Base-by-base conservation (phyloP, 2,113 vertebrate genomes). In the Rana temporaria region DNA sequence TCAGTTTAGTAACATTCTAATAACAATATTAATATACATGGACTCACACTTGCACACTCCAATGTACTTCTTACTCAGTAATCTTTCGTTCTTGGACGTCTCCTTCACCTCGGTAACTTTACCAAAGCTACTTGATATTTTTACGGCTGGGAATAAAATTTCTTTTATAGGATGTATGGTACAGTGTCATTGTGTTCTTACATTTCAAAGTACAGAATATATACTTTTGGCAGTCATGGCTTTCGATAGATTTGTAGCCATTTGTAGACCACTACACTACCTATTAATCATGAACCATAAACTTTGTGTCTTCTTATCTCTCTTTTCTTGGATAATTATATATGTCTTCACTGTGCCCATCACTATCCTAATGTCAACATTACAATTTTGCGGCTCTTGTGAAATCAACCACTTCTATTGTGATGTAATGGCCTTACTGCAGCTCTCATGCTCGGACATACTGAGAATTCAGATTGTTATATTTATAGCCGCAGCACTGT, bases 41-140 rank as follows among this genome's bases (percentile, higher is more conserved):
- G 55, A 66, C 17, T 18, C 65, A 12, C 59, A 63, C 17, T 34
- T 85, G n/a, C 72, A 85, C 57, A 85, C 64, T 11, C 64, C 84
- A 3, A 85, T 81, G 78, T 77, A 85, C 65, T 81, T 81, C 52
- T 81, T 85, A 20, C 78, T 78, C 38, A 32, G 66, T 8, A 80
- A 85, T 6, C 22, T 85, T 5, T 71, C 84, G 1, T 72, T 85
- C 34, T 30, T 82, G 30, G 84, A 78, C 66, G 59, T 78, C 3
- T 82, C 55, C 56, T 85, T 71, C 24, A 59, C 84, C 3, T 78
- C 59, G 12, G 66, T 78, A 20, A 57, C 69, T 65, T 56, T 64
- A 32, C 79, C 84, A 6, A 82, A 77, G 19, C 18, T 85, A 2
- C 48, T 85, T 16, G 20, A 52, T 1, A 82, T 20, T 12, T 17